A percentile compares a stretch with the other conserved stretches of the same genome.
These are phyloP conservation scores for Clitarchus hookeri DNA, from an alignment of 2,888 invertebrate species.

Conservation along the genomic window DNA sequence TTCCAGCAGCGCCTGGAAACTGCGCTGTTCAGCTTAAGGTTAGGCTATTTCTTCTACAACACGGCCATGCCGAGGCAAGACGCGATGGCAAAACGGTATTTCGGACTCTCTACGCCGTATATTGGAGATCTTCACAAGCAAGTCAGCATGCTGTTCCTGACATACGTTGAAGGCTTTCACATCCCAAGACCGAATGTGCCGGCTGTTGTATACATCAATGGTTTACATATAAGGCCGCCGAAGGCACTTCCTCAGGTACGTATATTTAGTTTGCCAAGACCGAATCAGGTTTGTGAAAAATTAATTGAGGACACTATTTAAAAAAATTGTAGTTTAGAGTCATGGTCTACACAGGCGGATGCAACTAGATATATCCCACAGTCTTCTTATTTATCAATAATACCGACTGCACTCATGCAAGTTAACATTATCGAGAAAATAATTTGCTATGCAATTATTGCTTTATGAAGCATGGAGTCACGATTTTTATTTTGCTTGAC, in stretches of 20 bases:
- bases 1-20: neutral
- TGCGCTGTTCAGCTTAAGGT: neutral
- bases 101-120: neutral
- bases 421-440: too few relatives aligned
- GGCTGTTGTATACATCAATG: neutral
- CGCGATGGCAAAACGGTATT: neutral
- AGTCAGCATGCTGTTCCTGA: neutral
- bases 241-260: neutral
- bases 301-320: too few relatives aligned
- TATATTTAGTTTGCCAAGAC: too few relatives aligned
- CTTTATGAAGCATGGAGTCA: too few relatives aligned
- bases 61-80: neutral
- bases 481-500: too few relatives aligned
- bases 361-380: too few relatives aligned
- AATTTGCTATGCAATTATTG: too few relatives aligned
- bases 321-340: too few relatives aligned
- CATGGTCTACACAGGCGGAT: too few relatives aligned
- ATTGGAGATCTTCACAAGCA: neutral
- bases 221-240: neutral
- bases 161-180: neutral
- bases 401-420: too few relatives aligned
- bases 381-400: too few relatives aligned
- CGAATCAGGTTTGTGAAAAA: too few relatives aligned
- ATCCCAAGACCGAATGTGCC: neutral
- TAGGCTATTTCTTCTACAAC: neutral